phyloP scores from a whole-genome alignment of 2,113 vertebrate genomes.

The Heliornis fulica region DNA sequence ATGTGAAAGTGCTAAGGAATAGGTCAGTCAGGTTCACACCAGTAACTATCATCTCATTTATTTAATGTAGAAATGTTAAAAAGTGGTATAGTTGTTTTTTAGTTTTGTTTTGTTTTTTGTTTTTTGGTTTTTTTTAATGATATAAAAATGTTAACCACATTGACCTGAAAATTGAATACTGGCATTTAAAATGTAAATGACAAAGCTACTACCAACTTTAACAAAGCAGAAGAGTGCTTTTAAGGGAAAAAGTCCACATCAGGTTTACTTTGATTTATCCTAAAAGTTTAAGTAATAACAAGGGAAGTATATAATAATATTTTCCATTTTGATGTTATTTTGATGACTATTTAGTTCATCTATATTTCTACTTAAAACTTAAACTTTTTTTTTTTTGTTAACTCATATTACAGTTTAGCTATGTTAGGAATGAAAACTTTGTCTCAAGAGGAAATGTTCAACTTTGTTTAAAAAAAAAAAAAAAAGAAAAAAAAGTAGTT shows the following conservation, averaged over 20 bases:
- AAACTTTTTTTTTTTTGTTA: background rate
- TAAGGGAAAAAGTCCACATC: background rate
- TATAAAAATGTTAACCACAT: rapidly evolving
- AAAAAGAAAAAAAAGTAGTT: background rate
- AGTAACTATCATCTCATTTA: background rate
- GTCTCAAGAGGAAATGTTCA: no score
- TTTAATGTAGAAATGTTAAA: background rate
- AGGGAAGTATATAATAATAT: rapidly evolving
- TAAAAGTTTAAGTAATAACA: background rate
- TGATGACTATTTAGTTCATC: background rate
- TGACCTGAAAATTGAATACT: background rate
- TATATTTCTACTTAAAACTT: background rate
- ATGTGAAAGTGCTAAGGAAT: background rate
- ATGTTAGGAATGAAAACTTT: background rate
- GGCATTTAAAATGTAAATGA: background rate
- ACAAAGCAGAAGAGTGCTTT: rapidly evolving
- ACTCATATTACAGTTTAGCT: background rate
- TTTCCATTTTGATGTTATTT: background rate
- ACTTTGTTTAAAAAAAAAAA: no score
- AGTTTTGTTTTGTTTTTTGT: no score
- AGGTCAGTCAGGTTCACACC: background rate
- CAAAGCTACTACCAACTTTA: background rate
- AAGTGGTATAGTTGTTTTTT: background rate
- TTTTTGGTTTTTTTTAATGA: no score
- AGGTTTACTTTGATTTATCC: background rate